Evolutionary conservation across 1,140 invertebrate genomes (phyloP).

Genomic region (Neodiprion lecontei): DNA sequence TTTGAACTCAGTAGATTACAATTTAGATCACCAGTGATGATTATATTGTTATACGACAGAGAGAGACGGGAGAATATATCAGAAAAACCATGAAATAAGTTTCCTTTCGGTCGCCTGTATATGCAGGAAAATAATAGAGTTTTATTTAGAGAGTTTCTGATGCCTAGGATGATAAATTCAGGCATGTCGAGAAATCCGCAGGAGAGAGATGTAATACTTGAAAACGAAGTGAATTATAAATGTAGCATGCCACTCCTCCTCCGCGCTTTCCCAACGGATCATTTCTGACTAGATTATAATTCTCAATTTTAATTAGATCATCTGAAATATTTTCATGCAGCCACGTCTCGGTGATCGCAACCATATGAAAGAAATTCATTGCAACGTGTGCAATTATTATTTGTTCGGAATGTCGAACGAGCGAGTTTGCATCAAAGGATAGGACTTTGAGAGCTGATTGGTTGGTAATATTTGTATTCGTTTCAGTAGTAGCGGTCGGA

Average conservation of each 20-base stretch:
- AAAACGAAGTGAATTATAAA: neutral
- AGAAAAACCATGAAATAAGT: neutral
- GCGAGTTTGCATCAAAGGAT: no score
- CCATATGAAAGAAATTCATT: conserved; percentile 2
- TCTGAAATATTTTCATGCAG: neutral
- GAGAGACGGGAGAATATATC: neutral
- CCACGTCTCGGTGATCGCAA: neutral
- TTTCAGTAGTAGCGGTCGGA: no score
- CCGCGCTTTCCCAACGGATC: neutral
- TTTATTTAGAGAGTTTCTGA: neutral
- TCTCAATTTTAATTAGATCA: neutral
- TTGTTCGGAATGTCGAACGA: no score
- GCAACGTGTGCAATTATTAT: neutral
- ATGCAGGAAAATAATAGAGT: neutral
- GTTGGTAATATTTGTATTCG: no score
- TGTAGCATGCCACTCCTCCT: neutral
- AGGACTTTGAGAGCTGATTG: no score
- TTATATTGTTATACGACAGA: neutral
- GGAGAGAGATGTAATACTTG: neutral
- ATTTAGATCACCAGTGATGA: conserved; percentile 1
- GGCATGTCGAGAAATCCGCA: neutral
- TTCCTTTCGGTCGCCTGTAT: neutral
- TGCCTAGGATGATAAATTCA: neutral
- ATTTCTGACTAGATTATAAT: neutral
- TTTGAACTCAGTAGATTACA: neutral